These are phyloP conservation scores for Actinemys pallida DNA, from an alignment of 2,113 vertebrate species.

Conservation along the genomic window DNA sequence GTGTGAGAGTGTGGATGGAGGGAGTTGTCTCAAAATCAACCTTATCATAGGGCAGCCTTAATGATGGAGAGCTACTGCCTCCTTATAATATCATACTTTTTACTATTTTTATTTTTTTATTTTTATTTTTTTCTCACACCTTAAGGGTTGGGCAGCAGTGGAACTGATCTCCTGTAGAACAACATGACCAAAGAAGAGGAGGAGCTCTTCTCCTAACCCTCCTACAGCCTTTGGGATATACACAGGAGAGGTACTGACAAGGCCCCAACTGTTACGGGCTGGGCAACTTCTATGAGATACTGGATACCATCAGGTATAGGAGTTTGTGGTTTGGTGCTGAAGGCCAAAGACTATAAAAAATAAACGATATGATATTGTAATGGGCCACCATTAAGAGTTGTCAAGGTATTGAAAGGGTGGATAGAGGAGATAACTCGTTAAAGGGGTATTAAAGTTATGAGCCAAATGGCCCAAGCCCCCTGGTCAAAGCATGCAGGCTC, in stretches of 20 bases:
- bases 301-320: background rate
- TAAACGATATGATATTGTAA: background rate
- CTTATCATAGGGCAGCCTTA: background rate
- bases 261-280: background rate
- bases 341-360: background rate
- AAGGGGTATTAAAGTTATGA: background rate
- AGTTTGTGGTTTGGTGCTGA: background rate
- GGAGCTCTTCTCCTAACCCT: background rate
- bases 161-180: background rate
- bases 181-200: background rate
- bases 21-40: background rate
- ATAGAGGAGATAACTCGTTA: background rate
- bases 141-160: background rate
- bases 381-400: background rate
- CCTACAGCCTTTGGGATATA: background rate
- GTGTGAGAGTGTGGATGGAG: background rate
- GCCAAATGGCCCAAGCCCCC: background rate
- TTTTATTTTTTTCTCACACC: background rate
- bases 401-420: background rate
- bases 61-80: fast-evolving
- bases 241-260: background rate
- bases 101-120: no score
- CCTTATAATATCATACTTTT: fast-evolving
- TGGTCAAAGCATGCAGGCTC: background rate
- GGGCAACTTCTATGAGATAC: background rate